Evolutionary conservation across 2,113 vertebrate species (phyloP), one percentile per base, ranked within the genome.

Genomic region (Haplochromis vanheusdeni): DNA sequence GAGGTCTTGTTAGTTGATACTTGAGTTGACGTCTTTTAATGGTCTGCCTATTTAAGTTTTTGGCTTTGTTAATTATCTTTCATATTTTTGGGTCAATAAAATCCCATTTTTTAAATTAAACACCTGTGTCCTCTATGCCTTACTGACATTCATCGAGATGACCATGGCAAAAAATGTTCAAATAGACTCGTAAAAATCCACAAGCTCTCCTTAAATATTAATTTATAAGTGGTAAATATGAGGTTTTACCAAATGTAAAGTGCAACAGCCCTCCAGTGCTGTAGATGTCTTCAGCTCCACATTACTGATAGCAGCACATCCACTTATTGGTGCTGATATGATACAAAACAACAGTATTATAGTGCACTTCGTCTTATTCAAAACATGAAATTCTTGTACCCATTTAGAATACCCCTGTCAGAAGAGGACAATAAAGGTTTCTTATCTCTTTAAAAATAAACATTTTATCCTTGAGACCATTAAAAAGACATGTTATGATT

Each of bases 401-500:
- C 9, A 40, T 73, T 79, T 28, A 68, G 23, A 75, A 60, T 3
- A 31, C 11, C 6, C 12, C 23, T 52, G 40, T 40, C 79, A 81
- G 21, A 21, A 54, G 4, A 68, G 12, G 7, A 89, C 23, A 21
- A 56, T 75, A 81, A 70, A 21, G 13, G 33, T 87, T 62, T 86
- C 85, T 82, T 62, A 21, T 62, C 8, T 33, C 28, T 35, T 80
- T 54, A 68, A 65, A 82, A 65, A 65, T 47, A 60, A 51, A 77
- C 73, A 77, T 19, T 56, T 21, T 68, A 28, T 83, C 19, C 12
- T 55, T 65, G n/a, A 70, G 80, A 54, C 45, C 47, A 49, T 70
- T 91, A 85, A 82, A 40, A 87, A 82, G 77, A 81, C 21, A 31
- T 84, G 62, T 60, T 68, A 89, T 79, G 33, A 90, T 83, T 88